These are phyloP conservation scores for Acyrthosiphon pisum DNA, from an alignment of 1,140 invertebrate genomes.

Conservation along the genomic window DNA sequence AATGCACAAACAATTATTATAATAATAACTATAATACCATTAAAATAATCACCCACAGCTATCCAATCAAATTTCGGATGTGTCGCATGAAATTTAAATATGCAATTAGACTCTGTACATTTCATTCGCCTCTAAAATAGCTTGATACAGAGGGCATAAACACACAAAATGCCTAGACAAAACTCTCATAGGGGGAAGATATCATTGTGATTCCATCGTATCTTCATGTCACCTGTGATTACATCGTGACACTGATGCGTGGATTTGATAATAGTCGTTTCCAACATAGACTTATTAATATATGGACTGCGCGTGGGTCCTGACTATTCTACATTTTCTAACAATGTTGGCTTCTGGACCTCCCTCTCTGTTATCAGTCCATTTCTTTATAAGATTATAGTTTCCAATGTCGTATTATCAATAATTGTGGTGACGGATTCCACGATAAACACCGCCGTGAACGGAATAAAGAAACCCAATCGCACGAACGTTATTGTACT, in stretches of 20 bases:
- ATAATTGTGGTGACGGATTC: background rate
- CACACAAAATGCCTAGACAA: background rate
- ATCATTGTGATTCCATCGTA: background rate
- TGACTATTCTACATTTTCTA: too few species aligned
- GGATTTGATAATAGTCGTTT: background rate
- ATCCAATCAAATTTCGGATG: background rate
- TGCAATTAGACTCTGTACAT: background rate
- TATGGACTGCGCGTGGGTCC: too few species aligned
- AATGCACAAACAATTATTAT: too few species aligned
- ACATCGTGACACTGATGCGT: background rate
- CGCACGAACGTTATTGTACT: too few species aligned
- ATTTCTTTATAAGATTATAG: background rate
- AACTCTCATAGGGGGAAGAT: background rate
- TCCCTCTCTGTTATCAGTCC: too few species aligned
- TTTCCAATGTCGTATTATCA: background rate
- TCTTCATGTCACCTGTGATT: background rate
- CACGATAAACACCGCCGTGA: background rate
- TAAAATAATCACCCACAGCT: background rate
- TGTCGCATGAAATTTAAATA: background rate
- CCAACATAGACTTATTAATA: too few species aligned
- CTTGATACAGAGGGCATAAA: background rate
- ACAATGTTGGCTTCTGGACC: too few species aligned
- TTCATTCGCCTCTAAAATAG: background rate
- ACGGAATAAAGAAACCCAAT: background rate
- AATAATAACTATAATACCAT: too few species aligned